These are phyloP conservation scores for Microtus richardsoni DNA, from an alignment of 2,113 vertebrate species.

Conservation along the genomic window DNA sequence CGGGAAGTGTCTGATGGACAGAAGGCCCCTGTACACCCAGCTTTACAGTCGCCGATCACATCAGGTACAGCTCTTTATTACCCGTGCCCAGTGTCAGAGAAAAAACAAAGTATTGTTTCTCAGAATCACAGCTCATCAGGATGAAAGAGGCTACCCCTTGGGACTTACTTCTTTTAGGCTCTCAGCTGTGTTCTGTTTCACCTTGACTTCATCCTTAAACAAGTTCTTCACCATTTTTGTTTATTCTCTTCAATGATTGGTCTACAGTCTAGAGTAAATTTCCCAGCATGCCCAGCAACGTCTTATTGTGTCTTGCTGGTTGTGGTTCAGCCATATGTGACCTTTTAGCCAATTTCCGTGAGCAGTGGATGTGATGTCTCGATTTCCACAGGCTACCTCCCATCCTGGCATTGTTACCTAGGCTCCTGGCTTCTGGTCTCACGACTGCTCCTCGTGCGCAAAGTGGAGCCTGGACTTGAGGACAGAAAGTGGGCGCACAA, in stretches of 20 bases:
- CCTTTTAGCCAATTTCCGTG: conserved; percentile 12
- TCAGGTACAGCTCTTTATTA: background rate
- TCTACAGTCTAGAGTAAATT: background rate
- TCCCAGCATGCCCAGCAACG: conserved; percentile 16
- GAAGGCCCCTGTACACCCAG: background rate
- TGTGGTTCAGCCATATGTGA: background rate
- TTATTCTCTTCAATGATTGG: background rate
- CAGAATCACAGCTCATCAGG: conserved; percentile 35
- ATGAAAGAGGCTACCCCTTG: background rate
- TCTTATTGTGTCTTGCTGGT: background rate
- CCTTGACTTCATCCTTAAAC: conserved; percentile 1
- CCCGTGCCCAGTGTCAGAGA: background rate
- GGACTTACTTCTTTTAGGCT: background rate
- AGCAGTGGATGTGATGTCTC: background rate
- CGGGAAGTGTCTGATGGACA: background rate
- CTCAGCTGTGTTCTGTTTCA: background rate
- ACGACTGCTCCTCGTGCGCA: background rate
- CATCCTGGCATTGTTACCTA: background rate
- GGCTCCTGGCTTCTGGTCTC: background rate
- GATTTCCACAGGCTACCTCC: background rate
- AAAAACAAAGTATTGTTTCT: background rate
- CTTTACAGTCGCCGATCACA: background rate
- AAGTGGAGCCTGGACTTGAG: background rate
- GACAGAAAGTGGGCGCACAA: background rate
- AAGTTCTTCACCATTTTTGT: conserved; percentile 40